Base-by-base conservation (phyloP, 2,113 vertebrate species). In the Dendrocopos noguchii region DNA sequence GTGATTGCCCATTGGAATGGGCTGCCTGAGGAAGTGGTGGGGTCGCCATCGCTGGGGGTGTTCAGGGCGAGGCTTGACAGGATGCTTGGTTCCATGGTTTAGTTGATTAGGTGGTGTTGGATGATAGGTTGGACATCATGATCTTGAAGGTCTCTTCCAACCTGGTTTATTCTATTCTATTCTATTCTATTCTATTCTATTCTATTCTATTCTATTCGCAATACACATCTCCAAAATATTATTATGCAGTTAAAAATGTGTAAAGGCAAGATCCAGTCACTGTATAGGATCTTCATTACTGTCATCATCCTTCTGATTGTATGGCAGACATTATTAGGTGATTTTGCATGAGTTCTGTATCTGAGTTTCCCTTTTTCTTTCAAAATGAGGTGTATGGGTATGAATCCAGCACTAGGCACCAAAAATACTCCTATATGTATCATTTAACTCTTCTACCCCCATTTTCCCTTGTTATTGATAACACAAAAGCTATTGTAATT, bases 341-440 rank as follows among this genome's bases (percentile, higher is more conserved):
- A 25, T 46, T 70, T 87, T 89, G 10, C 25, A 50, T 52, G 42
- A 76, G 5, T 6, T 72, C 78, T 65, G 7, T 19, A 46, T 56
- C n/a, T 3, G 10, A 10, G 8, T 46, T 79, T 72, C 4, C n/a
- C 15, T 4, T 65, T 47, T 47, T 27, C 39, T 39, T 39, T 39
- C 22, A 1, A 77, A 73, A 60, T 73, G 50, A 72, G 22, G 39
- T 18, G 3, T 15, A n/a, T 50, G n/a, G 42, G 60, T 65, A 10
- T 5, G 17, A 81, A 18, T 20, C 36, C 70, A 64, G 25, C 21
- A 16, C 16, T 8, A 60, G 59, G 21, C 24, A 65, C 27, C 9
- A 73, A 33, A 61, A 10, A 5, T 21, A 14, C 0, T 10, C 9
- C 24, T 65, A 12, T 22, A 56, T 1, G 1, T 9, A 33, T 22